phyloP scores from a whole-genome alignment of 2,888 invertebrate genomes.

The Heliconius hortense region DNA sequence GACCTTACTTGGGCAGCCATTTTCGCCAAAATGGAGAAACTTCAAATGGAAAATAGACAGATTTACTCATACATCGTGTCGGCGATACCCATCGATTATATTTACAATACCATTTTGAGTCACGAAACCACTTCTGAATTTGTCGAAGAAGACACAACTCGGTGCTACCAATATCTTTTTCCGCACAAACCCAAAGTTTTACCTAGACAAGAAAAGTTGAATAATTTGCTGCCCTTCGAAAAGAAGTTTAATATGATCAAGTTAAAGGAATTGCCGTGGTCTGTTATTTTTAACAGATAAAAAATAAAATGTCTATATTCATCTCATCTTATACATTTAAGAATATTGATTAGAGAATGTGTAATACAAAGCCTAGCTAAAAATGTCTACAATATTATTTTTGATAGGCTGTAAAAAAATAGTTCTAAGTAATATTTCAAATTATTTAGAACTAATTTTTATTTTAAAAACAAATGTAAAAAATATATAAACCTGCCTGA shows the following conservation, averaged over 20 bases:
- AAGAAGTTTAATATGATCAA: conserved; percentile 60
- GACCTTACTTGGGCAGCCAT: conserved; percentile 56
- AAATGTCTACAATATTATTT: no score
- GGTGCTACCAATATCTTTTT: conserved; percentile 46
- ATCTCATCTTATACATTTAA: no score
- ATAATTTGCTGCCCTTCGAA: conserved; percentile 52
- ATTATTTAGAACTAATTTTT: no score
- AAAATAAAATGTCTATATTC: not conserved
- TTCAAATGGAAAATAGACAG: conserved; percentile 52
- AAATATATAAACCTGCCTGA: no score
- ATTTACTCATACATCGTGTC: conserved; percentile 69
- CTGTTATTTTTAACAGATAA: conserved; percentile 67
- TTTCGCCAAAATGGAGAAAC: conserved; percentile 63
- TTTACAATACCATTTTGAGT: conserved; percentile 61
- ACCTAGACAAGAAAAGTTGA: conserved; percentile 47
- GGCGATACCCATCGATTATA: conserved; percentile 64
- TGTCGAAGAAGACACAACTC: conserved; percentile 48
- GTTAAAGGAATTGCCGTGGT: conserved; percentile 68
- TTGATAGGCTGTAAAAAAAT: no score
- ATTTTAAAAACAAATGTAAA: no score
- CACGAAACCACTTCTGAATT: conserved; percentile 48
- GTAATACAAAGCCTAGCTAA: no score
- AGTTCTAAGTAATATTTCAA: no score
- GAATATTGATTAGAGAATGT: no score
- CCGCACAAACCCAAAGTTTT: conserved; percentile 45